A percentile compares a stretch with the other conserved stretches of the same genome.
Conservation (phyloP, 2,113 vertebrate species). For the Campylomormyrus tamandua region DNA sequence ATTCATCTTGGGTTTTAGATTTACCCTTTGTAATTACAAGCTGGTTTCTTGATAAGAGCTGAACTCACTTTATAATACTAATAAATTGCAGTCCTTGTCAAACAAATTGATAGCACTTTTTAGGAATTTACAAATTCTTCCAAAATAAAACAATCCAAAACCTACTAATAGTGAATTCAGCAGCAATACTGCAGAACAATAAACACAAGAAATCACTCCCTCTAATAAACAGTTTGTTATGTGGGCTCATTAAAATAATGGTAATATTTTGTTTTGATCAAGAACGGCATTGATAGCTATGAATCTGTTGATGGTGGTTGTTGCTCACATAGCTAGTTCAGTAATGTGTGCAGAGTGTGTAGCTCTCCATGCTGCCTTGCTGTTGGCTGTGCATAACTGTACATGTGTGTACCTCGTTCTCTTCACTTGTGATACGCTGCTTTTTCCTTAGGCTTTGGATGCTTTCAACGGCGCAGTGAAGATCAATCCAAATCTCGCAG, state of each 20-base stretch:
- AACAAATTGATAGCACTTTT: background rate
- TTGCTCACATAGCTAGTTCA: background rate
- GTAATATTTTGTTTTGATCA: background rate
- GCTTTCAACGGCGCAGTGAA: slow-evolving; percentile 59
- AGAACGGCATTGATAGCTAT: background rate
- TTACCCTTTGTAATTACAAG: background rate
- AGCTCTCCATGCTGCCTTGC: background rate
- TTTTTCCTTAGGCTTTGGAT: slow-evolving; percentile 52
- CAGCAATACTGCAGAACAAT: background rate
- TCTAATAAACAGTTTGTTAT: background rate
- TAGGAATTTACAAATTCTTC: background rate
- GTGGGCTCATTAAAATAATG: background rate
- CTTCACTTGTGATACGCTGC: background rate
- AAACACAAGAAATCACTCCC: background rate
- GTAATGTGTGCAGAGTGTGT: background rate
- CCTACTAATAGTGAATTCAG: background rate
- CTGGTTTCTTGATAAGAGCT: background rate
- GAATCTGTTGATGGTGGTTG: background rate
- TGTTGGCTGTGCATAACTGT: background rate
- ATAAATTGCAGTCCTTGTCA: background rate
- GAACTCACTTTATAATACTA: background rate
- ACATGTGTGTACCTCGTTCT: background rate
- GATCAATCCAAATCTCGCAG: slow-evolving; percentile 50
- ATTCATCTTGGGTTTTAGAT: background rate
- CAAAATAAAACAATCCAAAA: background rate